Base-by-base conservation (phyloP, 2,888 invertebrate species). In the Macrosoma leucophasiata region DNA sequence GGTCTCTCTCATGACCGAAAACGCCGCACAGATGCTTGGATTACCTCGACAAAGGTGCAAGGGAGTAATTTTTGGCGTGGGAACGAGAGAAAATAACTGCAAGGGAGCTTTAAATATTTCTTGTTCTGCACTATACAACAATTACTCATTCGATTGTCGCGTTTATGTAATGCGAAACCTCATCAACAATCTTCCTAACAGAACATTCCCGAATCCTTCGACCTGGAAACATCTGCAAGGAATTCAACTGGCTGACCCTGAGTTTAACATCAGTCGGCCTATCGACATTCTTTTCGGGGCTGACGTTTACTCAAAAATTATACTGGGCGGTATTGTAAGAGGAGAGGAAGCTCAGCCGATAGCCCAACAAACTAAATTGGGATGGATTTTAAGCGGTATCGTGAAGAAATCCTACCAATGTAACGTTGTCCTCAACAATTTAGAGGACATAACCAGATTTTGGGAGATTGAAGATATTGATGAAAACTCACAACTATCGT, bases 331-430 rank as follows among this genome's bases (percentile, higher is more conserved):
- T 20, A 22, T 22, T 12, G 13, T 11, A 8, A 22, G 22, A 22
- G 11, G 7, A 1, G 32, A 37, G 3, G 10, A 18, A 5, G 19
- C 30, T 3, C 29, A 36, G 18, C 46, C 46, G 3, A 37, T 39
- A 3, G 45, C 45, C 4, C 48, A 50, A 26, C 48, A 50, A 36
- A 46, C 50, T n/a, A 36, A 31, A 8, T 30, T 48, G n/a, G 46
- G 49, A 2, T 50, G 46, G 43, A 37, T 47, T 18, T 32, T 46
- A 14, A 38, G 43, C 20, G 46, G 47, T 1, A 34, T 29, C 9
- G 27, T 29, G 2, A 29, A 27, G 12, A n/a, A n/a, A n/a, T 24
- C 39, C 6, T 25, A 25, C 6, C 27, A 39, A 6, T 39, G 39
- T 11, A 39, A 39, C 15, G 26, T 39, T 1, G 29, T 29, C 8